Evolutionary conservation across 2,888 invertebrate genomes (phyloP).

Genomic region (Halictus quadricinctus): DNA sequence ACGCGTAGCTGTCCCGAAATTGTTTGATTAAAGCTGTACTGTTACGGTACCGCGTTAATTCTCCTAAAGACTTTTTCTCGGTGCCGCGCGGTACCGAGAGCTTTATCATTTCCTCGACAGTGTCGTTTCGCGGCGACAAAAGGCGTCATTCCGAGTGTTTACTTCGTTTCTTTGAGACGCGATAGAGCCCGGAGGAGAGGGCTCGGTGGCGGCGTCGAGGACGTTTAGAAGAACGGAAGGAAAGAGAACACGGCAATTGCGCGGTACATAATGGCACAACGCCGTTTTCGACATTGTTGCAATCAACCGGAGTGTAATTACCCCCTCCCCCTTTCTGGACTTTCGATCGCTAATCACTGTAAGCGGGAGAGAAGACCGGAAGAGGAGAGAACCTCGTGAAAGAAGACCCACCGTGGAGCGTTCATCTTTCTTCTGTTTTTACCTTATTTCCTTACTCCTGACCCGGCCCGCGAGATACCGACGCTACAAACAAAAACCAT

Average conservation of each 20-base stretch:
- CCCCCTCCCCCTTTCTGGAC: conserved; percentile 34
- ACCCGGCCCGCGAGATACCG: conserved; percentile 35
- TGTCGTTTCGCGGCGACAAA: conserved; percentile 30
- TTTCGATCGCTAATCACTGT: conserved; percentile 65
- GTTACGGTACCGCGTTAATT: conserved; percentile 56
- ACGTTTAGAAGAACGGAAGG: conserved; percentile 10
- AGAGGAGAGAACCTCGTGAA: not conserved
- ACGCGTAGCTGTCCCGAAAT: not conserved
- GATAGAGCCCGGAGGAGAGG: conserved; percentile 29
- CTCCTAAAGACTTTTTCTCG: conserved; percentile 49
- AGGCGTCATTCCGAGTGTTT: conserved; percentile 45
- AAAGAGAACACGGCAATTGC: conserved; percentile 47
- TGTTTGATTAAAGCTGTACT: conserved; percentile 64
- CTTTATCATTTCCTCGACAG: conserved; percentile 45
- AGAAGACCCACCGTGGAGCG: not conserved
- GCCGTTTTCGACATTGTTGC: conserved; percentile 55
- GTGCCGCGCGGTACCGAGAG: not conserved
- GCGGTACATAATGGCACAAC: conserved; percentile 51
- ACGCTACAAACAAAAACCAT: conserved; percentile 21
- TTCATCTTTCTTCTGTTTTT: conserved; percentile 20
- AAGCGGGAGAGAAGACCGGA: not conserved
- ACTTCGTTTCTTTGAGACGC: conserved; percentile 47
- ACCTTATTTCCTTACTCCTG: conserved; percentile 23
- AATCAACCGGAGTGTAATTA: conserved; percentile 65
- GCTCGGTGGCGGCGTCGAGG: conserved; percentile 16